phyloP scores from a whole-genome alignment of 92 coral and sea anemone species.

The Phenganax subtilis region DNA sequence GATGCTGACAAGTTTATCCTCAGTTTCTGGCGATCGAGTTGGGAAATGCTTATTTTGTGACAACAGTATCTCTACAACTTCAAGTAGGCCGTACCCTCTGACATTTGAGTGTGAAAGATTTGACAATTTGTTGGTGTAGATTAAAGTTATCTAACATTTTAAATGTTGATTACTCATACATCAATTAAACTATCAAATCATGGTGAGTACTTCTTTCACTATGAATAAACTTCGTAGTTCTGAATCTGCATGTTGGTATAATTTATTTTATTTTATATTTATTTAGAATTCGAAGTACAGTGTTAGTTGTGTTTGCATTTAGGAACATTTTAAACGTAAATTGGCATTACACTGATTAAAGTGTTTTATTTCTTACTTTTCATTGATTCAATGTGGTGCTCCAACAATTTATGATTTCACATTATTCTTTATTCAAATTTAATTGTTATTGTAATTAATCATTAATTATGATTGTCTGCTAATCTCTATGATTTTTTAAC shows the following conservation, averaged over 20 bases:
- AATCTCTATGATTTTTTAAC: neutral
- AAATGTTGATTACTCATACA: neutral
- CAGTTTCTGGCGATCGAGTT: neutral
- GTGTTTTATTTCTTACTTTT: neutral
- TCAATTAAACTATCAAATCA: neutral
- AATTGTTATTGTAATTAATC: neutral
- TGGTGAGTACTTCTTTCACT: neutral
- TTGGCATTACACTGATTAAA: neutral
- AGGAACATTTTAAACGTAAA: neutral
- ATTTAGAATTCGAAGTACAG: no score
- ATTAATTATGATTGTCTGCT: constrained; percentile 14
- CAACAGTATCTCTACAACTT: neutral
- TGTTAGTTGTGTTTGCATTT: no score
- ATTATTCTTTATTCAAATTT: neutral
- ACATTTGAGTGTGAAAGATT: neutral
- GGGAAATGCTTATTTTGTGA: constrained; percentile 2
- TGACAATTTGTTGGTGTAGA: neutral
- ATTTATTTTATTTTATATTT: no score
- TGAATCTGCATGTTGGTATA: neutral
- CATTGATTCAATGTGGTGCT: neutral
- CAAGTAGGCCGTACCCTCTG: neutral
- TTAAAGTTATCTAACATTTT: neutral
- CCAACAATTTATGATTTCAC: neutral
- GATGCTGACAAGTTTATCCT: neutral
- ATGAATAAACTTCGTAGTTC: neutral